Evolutionary conservation across 2,797 vertebrate genomes (phyloP).

Genomic region (Kryptopterus vitreolus): DNA sequence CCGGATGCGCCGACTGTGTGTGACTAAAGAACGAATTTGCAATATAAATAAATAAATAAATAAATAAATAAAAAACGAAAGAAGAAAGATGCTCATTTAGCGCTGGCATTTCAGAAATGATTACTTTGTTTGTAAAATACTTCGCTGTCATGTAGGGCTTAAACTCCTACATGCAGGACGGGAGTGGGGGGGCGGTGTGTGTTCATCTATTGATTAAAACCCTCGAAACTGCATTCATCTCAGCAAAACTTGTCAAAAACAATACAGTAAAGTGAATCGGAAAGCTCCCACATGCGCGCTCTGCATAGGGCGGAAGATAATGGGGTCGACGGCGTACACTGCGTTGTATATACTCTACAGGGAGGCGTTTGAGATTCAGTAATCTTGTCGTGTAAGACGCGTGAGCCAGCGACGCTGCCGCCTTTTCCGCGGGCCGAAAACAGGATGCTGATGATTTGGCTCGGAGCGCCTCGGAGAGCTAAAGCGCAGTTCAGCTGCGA

Average conservation of each 20-base stretch:
- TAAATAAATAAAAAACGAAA: conserved; percentile 65
- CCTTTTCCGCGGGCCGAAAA: conserved; percentile 38
- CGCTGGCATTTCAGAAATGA: conserved; percentile 73
- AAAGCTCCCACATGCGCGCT: not conserved
- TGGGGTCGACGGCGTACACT: not conserved
- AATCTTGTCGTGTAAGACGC: conserved; percentile 41
- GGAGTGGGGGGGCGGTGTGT: conserved; percentile 50
- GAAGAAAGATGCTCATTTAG: conserved; percentile 79
- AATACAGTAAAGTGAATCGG: conserved; percentile 48
- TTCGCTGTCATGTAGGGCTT: conserved; percentile 59
- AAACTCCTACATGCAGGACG: conserved; percentile 58
- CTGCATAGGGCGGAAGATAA: not conserved
- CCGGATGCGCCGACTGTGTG: conserved; percentile 72
- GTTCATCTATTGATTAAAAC: conserved; percentile 70
- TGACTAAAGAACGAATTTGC: conserved; percentile 31
- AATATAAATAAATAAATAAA: no score
- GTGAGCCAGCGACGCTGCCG: conserved; percentile 26
- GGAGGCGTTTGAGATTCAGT: conserved; percentile 25
- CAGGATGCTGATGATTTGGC: conserved; percentile 48
- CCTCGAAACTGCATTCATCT: not conserved
- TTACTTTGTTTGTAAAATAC: conserved; percentile 74
- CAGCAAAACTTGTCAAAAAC: conserved; percentile 65
- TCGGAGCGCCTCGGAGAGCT: not conserved
- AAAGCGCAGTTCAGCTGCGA: conserved; percentile 5
- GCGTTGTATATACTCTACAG: not conserved